These are phyloP conservation scores for Channallabes apus DNA, from an alignment of 2,797 vertebrate species.

Conservation along the genomic window DNA sequence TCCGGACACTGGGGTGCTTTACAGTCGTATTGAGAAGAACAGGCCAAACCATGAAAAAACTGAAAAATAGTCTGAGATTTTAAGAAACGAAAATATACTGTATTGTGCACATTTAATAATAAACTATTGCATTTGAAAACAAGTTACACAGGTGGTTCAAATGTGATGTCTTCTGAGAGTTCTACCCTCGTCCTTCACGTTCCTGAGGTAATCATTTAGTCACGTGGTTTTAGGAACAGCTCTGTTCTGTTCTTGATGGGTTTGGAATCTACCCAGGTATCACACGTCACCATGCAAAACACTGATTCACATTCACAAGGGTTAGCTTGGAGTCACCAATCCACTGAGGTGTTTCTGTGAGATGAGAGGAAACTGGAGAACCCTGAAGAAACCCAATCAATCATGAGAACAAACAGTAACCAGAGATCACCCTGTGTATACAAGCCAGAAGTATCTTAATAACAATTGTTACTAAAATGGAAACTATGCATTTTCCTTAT, in stretches of 20 bases:
- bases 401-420: background rate
- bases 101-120: background rate
- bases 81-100: background rate
- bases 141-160: background rate
- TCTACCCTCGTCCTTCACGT: background rate
- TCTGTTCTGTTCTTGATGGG: no score
- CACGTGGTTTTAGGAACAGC: background rate
- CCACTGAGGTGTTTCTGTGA: background rate
- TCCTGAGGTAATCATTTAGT: background rate
- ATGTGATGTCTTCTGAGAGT: background rate
- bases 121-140: background rate
- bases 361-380: background rate
- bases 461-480: no score
- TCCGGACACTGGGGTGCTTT: conserved; percentile 81
- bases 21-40: conserved; percentile 75
- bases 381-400: background rate
- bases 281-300: background rate
- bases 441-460: background rate
- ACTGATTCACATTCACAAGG: no score
- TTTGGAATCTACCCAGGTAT: background rate
- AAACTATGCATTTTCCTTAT: no score
- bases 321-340: background rate
- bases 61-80: conserved; percentile 36
- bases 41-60: conserved; percentile 43
- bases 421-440: background rate